Conservation (phyloP, 2,888 invertebrate species). For the Drosophila borborema region DNA sequence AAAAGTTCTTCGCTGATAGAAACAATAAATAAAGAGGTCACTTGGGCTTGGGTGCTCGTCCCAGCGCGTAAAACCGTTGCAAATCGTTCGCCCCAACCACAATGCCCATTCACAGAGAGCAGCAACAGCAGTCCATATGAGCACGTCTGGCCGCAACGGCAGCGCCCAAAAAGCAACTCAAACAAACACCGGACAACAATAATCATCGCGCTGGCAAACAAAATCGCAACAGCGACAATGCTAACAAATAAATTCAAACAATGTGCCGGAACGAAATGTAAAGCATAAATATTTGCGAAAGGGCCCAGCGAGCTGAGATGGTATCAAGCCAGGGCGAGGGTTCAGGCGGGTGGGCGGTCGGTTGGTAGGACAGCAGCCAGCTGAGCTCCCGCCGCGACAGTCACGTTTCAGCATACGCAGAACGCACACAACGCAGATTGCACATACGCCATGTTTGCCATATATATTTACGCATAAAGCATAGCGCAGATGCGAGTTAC, state of each 20-base stretch:
- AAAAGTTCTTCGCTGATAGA: constrained; percentile 39
- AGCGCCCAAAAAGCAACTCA: constrained; percentile 45
- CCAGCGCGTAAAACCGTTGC: constrained; percentile 39
- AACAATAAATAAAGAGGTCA: constrained; percentile 74
- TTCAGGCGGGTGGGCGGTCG: not conserved
- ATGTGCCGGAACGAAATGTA: constrained; percentile 80
- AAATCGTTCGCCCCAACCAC: constrained; percentile 61
- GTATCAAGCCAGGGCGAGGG: not conserved
- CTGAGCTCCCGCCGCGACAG: constrained; percentile 71
- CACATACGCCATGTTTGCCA: constrained; percentile 77
- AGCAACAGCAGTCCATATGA: constrained; percentile 40
- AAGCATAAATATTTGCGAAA: constrained; percentile 80
- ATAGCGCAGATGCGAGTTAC: constrained; percentile 30
- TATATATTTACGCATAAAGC: constrained; percentile 72
- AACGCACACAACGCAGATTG: constrained; percentile 64
- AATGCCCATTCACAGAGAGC: constrained; percentile 40
- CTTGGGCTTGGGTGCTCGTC: constrained; percentile 27
- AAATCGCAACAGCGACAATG: constrained; percentile 67
- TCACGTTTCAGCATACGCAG: constrained; percentile 66
- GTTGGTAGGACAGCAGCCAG: constrained; percentile 45
- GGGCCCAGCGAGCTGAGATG: constrained; percentile 50
- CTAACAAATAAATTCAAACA: constrained; percentile 79
- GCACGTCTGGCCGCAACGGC: constrained; percentile 65
- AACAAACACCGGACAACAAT: constrained; percentile 58
- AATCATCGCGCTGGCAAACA: constrained; percentile 73